Evolutionary conservation across 2,113 vertebrate genomes (phyloP).

Genomic region (Pterophyllum scalare): DNA sequence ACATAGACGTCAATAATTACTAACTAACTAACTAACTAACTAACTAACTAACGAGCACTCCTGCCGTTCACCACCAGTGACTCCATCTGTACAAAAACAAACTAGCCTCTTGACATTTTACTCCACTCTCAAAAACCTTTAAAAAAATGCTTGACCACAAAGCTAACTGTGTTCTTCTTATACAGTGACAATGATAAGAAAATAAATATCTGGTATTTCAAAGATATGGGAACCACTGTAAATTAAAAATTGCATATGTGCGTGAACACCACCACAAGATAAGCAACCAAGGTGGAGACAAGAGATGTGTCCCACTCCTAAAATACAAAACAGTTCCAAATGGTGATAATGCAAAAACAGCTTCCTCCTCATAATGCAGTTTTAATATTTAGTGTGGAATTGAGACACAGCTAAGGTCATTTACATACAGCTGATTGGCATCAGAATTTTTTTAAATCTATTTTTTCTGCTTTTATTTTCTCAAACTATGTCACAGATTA

Average conservation of each 20-base stretch:
- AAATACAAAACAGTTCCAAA: background rate
- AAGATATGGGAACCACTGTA: slow-evolving; percentile 87
- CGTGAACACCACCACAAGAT: slow-evolving; percentile 55
- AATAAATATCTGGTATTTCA: slow-evolving; percentile 88
- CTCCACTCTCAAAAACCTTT: slow-evolving; percentile 48
- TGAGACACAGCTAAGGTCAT: slow-evolving; percentile 30
- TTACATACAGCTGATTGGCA: slow-evolving; percentile 35
- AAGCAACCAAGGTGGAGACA: slow-evolving; percentile 33
- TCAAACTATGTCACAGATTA: slow-evolving; percentile 63
- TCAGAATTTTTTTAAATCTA: background rate
- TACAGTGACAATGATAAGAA: slow-evolving; percentile 89
- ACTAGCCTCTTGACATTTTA: slow-evolving; percentile 28
- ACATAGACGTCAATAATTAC: slow-evolving; percentile 75
- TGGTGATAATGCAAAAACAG: too few species aligned
- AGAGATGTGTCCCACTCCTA: slow-evolving; percentile 20
- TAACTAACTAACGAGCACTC: slow-evolving; percentile 45
- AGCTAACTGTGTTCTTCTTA: slow-evolving; percentile 74
- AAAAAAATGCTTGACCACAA: slow-evolving; percentile 68
- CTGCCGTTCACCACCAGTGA: slow-evolving; percentile 71
- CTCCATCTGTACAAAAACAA: slow-evolving; percentile 76
- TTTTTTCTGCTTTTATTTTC: slow-evolving; percentile 27
- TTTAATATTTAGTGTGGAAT: slow-evolving; percentile 2
- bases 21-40: slow-evolving; percentile 8
- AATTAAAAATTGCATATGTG: slow-evolving; percentile 83
- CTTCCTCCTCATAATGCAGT: background rate